phyloP scores from a whole-genome alignment of 2,888 invertebrate species.

The Elmis aenea region DNA sequence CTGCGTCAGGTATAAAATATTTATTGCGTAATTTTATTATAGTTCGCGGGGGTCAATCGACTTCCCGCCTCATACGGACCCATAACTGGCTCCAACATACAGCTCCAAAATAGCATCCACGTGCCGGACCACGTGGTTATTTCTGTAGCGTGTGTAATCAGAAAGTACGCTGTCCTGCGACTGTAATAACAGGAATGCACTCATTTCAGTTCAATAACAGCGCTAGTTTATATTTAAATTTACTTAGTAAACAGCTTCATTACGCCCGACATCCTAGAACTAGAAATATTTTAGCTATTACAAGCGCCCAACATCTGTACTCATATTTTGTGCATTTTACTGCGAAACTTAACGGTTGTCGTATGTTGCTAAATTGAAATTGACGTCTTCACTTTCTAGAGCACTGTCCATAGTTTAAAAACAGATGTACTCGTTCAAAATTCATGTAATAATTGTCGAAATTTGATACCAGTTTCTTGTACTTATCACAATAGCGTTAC shows the following conservation, averaged over 20 bases:
- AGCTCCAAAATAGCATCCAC: slow-evolving; percentile 26
- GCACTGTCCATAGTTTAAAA: too few relatives aligned
- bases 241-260: slow-evolving; percentile 20
- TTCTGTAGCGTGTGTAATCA: slow-evolving; percentile 27
- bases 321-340: too few relatives aligned
- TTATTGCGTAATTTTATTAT: too few relatives aligned
- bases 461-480: too few relatives aligned
- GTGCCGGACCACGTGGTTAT: slow-evolving; percentile 32
- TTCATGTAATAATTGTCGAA: too few relatives aligned
- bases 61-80: slow-evolving; percentile 13
- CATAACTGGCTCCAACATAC: slow-evolving; percentile 10
- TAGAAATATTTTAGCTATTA: slow-evolving; percentile 12
- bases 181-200: slow-evolving; percentile 29
- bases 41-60: slow-evolving; percentile 10
- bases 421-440: too few relatives aligned
- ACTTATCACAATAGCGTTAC: too few relatives aligned
- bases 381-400: too few relatives aligned
- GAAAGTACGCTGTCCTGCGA: slow-evolving; percentile 22
- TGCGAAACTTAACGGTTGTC: too few relatives aligned
- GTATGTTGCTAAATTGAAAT: too few relatives aligned
- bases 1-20: too few relatives aligned
- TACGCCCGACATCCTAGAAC: slow-evolving; percentile 11
- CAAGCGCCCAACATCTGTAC: too few relatives aligned
- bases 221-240: slow-evolving; percentile 22
- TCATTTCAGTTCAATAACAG: slow-evolving; percentile 28